These are phyloP conservation scores for Himantopus leucocephalus DNA, from an alignment of 2,113 vertebrate genomes.

Conservation along the genomic window DNA sequence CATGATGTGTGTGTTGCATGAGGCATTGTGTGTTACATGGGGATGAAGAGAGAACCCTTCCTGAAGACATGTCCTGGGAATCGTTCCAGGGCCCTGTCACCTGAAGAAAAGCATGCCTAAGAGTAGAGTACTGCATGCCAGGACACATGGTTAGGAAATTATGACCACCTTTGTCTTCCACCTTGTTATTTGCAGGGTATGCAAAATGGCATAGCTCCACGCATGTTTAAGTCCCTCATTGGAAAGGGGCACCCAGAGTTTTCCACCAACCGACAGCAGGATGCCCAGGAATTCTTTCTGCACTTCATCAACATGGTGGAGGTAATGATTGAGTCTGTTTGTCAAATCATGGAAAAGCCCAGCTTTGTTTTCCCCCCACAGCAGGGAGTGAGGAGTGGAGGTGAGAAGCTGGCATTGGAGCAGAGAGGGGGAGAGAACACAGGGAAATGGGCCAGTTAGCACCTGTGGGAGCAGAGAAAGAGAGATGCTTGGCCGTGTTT, in stretches of 20 bases:
- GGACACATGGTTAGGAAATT: background rate
- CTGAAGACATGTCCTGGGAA: background rate
- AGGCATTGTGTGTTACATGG: background rate
- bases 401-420: background rate
- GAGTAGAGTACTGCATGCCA: background rate
- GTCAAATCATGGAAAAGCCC: background rate
- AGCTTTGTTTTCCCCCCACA: background rate
- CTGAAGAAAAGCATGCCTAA: background rate
- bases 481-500: background rate
- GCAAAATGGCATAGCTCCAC: constrained; percentile 92
- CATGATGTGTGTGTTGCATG: background rate
- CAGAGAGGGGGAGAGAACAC: background rate
- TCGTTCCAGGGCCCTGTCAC: background rate
- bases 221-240: constrained; percentile 96
- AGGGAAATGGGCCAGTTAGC: background rate
- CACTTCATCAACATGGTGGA: constrained; percentile 99
- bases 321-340: constrained; percentile 72
- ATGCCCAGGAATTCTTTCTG: constrained; percentile 97
- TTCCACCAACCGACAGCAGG: constrained; percentile 97
- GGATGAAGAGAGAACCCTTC: background rate
- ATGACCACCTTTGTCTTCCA: background rate
- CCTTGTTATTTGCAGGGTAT: constrained; percentile 78
- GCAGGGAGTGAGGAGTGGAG: background rate
- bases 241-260: constrained; percentile 96
- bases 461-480: background rate